These are phyloP conservation scores for Danio choprae DNA, from an alignment of 2,797 vertebrate species.

Conservation along the genomic window DNA sequence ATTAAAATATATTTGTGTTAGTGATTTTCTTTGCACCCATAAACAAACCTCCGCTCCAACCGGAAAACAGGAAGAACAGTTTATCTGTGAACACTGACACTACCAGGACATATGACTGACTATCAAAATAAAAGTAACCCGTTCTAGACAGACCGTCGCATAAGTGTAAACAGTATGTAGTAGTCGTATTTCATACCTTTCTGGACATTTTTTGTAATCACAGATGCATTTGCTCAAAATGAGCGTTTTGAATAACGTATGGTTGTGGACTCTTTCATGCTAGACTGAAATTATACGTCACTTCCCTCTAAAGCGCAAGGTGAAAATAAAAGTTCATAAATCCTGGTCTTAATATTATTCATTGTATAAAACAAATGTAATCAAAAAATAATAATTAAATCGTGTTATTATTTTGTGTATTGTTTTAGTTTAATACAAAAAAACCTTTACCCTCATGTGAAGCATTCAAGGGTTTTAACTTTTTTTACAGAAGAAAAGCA, in stretches of 20 bases:
- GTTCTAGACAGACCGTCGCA: not conserved
- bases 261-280: not conserved
- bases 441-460: not conserved
- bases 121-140: conserved; percentile 57
- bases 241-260: conserved; percentile 10
- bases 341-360: not conserved
- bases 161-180: not conserved
- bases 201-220: conserved; percentile 25
- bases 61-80: conserved; percentile 49
- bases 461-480: not conserved
- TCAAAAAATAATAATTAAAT: not conserved
- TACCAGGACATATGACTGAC: not conserved
- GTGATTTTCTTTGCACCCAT: conserved; percentile 28
- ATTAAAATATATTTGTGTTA: not conserved
- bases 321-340: conserved; percentile 19
- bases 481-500: not conserved
- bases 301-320: not conserved
- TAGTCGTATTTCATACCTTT: conserved; percentile 20
- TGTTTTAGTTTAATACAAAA: not conserved
- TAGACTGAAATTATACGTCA: not conserved
- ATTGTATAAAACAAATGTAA: not conserved
- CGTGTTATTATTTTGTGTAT: not conserved
- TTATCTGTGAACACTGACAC: conserved; percentile 14
- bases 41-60: conserved; percentile 52
- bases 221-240: not conserved